Percentiles rank a stretch among this genome's conserved stretches.
Conservation (phyloP, 1,140 invertebrate genomes). For the Brachionus plicatilis region DNA sequence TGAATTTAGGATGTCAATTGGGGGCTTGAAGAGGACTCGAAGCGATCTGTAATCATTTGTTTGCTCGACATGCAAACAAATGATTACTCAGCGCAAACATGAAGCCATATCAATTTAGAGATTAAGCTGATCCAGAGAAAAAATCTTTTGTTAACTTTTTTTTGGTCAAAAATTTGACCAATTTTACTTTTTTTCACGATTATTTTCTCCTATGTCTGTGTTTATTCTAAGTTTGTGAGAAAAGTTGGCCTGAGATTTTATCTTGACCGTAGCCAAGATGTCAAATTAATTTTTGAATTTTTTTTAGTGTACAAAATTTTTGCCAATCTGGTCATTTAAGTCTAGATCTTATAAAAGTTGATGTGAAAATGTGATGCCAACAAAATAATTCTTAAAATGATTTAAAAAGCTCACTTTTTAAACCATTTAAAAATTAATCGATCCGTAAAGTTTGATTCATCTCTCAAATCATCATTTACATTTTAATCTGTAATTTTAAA, state of each 20-base stretch:
- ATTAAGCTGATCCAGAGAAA: background rate
- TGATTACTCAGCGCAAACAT: background rate
- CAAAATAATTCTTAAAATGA: background rate
- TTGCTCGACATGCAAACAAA: background rate
- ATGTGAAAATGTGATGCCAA: background rate
- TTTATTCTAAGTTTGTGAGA: background rate
- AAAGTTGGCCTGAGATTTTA: background rate
- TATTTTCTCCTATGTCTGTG: background rate
- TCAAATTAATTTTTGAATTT: background rate
- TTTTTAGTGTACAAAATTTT: background rate
- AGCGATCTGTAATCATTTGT: too few species aligned
- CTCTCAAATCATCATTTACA: background rate
- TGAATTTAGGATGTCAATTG: background rate
- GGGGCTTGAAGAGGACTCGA: background rate
- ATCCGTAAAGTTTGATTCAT: background rate
- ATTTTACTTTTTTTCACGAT: background rate
- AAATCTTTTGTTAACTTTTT: background rate
- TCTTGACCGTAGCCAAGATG: background rate
- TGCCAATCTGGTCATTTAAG: background rate
- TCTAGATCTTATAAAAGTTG: too few species aligned
- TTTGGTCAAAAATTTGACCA: background rate
- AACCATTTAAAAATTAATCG: background rate
- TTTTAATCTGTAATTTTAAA: background rate
- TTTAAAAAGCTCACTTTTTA: background rate
- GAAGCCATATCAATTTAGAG: background rate